Percentiles rank a stretch among this genome's conserved stretches.
Conservation (phyloP, 2,888 invertebrate species). For the Harpalus rubripes region DNA sequence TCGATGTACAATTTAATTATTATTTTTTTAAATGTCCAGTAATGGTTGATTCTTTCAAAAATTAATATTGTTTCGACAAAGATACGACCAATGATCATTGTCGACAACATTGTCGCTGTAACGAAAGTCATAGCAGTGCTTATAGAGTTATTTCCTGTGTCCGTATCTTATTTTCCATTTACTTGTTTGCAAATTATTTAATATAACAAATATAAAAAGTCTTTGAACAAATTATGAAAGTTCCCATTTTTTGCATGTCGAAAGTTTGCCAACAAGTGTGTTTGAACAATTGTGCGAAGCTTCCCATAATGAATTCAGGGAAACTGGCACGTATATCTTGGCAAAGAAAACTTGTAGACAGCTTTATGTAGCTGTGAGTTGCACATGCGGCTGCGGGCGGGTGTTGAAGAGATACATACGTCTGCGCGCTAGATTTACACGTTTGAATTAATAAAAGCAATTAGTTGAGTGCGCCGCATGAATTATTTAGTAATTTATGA, state of each 20-base stretch:
- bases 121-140: too few species aligned
- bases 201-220: too few species aligned
- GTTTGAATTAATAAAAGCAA: conserved; percentile 67
- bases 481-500: conserved; percentile 66
- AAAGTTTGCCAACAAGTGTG: neutral
- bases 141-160: too few species aligned
- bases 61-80: too few species aligned
- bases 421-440: conserved; percentile 62
- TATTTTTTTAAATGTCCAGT: too few species aligned
- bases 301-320: neutral
- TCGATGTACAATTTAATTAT: too few species aligned
- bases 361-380: neutral
- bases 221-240: too few species aligned
- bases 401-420: conserved; percentile 52
- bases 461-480: conserved; percentile 65
- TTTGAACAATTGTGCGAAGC: neutral
- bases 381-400: neutral
- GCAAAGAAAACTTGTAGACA: conserved; percentile 5
- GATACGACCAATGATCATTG: too few species aligned
- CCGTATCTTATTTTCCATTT: too few species aligned
- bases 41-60: too few species aligned
- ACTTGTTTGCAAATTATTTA: too few species aligned
- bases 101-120: too few species aligned
- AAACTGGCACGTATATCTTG: neutral
- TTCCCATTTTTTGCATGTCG: neutral